Conservation (phyloP, 2,113 vertebrate genomes). For the Hemiprocne comata region DNA sequence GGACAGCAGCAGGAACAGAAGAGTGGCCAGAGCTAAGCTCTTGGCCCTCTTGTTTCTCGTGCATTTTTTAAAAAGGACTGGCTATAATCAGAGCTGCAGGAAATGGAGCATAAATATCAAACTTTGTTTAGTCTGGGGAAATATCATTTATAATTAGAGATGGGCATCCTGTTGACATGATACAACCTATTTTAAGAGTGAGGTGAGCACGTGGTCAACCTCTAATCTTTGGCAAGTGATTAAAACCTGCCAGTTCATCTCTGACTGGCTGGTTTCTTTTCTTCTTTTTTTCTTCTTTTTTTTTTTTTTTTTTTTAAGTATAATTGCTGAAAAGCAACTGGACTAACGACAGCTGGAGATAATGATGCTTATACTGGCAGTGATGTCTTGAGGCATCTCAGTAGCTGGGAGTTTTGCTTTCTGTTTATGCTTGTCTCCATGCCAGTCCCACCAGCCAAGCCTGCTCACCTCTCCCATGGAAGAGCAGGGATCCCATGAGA, state of each 20-base stretch:
- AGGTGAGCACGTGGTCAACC: background rate
- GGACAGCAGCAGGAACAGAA: background rate
- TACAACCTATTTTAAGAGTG: slow-evolving; percentile 25
- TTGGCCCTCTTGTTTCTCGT: background rate
- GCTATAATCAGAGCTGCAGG: background rate
- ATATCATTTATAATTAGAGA: slow-evolving; percentile 52
- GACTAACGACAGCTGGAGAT: background rate
- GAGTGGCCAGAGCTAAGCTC: background rate
- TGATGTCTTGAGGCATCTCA: background rate
- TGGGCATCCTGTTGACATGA: slow-evolving; percentile 58
- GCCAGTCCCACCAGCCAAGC: background rate
- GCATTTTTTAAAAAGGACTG: background rate
- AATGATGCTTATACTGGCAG: background rate
- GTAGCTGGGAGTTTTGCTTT: background rate
- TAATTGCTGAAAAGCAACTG: background rate
- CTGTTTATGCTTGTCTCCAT: background rate
- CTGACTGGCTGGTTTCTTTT: background rate
- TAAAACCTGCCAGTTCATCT: background rate
- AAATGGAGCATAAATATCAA: slow-evolving; percentile 50
- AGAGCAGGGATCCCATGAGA: background rate
- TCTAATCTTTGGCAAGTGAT: background rate
- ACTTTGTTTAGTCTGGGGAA: slow-evolving; percentile 57
- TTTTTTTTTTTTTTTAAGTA: background rate
- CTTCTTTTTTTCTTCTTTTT: background rate
- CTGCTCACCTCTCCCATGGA: background rate